phyloP scores from a whole-genome alignment of 2,113 vertebrate genomes.

The Gymnobelideus leadbeateri region DNA sequence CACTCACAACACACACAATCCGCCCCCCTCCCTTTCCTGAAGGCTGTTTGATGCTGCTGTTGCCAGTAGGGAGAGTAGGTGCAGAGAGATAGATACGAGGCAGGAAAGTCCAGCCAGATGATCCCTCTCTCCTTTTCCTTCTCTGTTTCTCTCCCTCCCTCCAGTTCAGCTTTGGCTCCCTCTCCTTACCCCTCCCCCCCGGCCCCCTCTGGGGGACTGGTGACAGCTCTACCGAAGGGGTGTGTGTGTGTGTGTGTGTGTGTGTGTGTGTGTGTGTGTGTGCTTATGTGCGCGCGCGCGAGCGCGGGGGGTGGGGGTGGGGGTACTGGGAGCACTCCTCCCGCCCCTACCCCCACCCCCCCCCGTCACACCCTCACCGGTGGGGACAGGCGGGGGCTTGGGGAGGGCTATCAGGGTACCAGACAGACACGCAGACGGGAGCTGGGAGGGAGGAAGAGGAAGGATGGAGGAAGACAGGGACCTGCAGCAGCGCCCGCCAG shows the following conservation, averaged over 20 bases:
- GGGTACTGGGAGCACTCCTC: neutral
- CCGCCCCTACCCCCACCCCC: constrained; percentile 60
- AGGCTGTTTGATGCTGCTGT: neutral
- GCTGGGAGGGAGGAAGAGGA: neutral
- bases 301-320: constrained; percentile 62
- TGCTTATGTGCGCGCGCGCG: constrained; percentile 3
- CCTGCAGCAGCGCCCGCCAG: neutral
- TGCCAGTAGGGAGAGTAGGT: neutral
- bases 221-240: constrained; percentile 60
- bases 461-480: neutral
- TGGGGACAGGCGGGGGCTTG: constrained; percentile 18
- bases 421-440: neutral
- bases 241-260: constrained; percentile 7
- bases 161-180: neutral
- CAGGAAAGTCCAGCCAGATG: constrained; percentile 45
- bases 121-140: constrained; percentile 35
- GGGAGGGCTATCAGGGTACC: neutral
- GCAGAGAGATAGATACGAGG: constrained; percentile 32
- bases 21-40: neutral
- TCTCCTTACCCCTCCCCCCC: constrained; percentile 41
- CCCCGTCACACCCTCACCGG: constrained; percentile 72
- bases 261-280: constrained; percentile 20
- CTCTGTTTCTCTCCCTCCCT: constrained; percentile 44
- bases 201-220: constrained; percentile 51
- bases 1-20: neutral